Conservation (phyloP, 2,113 vertebrate genomes). For the Sisor rabdophorus region DNA sequence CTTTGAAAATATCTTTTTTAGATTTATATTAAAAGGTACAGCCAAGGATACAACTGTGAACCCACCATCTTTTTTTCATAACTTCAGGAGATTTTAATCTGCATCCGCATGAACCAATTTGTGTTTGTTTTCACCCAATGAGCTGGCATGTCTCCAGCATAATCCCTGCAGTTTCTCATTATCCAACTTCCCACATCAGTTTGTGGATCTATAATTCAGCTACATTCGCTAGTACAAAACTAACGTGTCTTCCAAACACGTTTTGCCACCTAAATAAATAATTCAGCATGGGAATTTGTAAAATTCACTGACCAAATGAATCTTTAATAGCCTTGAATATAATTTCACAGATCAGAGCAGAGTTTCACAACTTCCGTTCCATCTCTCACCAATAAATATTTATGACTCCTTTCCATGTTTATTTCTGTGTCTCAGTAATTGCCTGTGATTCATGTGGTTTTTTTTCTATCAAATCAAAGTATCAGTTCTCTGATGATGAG, state of each 20-base stretch:
- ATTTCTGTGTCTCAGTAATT: slow-evolving; percentile 66
- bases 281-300: slow-evolving; percentile 65
- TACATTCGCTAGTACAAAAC: slow-evolving; percentile 27
- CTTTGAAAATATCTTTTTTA: not conserved
- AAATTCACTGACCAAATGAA: slow-evolving; percentile 66
- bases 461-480: slow-evolving; percentile 60
- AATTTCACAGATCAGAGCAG: slow-evolving; percentile 67
- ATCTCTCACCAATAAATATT: slow-evolving; percentile 72
- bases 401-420: slow-evolving; percentile 64
- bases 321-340: slow-evolving; percentile 75
- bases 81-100: slow-evolving; percentile 40
- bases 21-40: slow-evolving; percentile 24
- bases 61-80: not conserved
- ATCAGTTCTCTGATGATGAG: slow-evolving; percentile 70
- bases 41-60: not conserved
- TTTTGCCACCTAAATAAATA: slow-evolving; percentile 60
- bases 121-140: slow-evolving; percentile 2
- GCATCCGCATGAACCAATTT: not conserved
- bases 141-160: slow-evolving; percentile 2
- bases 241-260: slow-evolving; percentile 29
- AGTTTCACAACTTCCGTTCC: slow-evolving; percentile 67
- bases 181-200: slow-evolving; percentile 12
- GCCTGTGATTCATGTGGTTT: slow-evolving; percentile 70
- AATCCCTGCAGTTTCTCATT: slow-evolving; percentile 21
- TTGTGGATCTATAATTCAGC: slow-evolving; percentile 28